Percentiles rank a stretch among this genome's conserved stretches.
These are phyloP conservation scores for Pyrrhura leucotis DNA, from an alignment of 2,797 vertebrate species.

Conservation along the genomic window DNA sequence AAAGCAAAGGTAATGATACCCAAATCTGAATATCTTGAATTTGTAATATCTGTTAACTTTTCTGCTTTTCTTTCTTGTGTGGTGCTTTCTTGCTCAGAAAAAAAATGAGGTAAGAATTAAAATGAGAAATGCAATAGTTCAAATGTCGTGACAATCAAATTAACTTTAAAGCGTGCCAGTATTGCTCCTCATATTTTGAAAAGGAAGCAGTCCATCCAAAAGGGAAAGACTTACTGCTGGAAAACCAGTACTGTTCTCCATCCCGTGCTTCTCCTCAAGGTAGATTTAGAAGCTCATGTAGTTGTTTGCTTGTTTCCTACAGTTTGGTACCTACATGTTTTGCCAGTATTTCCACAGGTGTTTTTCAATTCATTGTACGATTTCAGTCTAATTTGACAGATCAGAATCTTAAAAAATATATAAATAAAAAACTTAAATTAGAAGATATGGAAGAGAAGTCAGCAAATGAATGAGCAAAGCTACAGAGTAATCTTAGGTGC, in stretches of 20 bases:
- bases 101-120: neutral
- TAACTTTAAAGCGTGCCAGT: neutral
- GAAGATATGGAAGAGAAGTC: neutral
- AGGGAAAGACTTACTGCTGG: neutral
- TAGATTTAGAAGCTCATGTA: neutral
- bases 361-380: neutral
- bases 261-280: neutral
- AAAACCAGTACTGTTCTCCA: neutral
- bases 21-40: neutral
- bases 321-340: neutral
- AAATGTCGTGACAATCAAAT: neutral
- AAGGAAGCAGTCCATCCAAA: neutral
- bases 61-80: neutral
- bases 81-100: neutral
- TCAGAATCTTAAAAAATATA: neutral
- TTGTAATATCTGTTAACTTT: neutral
- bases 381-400: neutral
- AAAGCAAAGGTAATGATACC: neutral
- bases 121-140: neutral
- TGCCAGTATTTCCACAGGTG: neutral
- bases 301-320: neutral
- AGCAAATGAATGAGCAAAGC: neutral
- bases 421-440: neutral
- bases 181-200: neutral
- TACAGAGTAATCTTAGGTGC: too few relatives aligned